Evolutionary conservation across 2,888 invertebrate species (phyloP).

Genomic region (Ectemnius continuus): DNA sequence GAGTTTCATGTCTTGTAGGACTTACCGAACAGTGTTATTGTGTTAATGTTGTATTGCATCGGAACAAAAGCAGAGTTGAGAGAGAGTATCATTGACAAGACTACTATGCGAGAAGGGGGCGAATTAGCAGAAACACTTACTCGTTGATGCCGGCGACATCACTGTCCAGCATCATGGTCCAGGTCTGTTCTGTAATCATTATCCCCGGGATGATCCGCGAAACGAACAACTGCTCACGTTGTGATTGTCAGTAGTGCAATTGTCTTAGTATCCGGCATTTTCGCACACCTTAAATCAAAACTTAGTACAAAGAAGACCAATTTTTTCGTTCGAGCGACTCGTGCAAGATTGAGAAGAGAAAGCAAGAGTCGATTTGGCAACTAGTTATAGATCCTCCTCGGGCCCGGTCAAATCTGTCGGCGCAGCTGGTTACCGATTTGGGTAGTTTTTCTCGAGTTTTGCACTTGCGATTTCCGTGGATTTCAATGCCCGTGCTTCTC

Average conservation of each 20-base stretch:
- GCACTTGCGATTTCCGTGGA: neutral
- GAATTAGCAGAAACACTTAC: conserved; percentile 64
- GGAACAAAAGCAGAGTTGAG: conserved; percentile 46
- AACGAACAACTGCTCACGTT: conserved; percentile 64
- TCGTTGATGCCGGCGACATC: conserved; percentile 76
- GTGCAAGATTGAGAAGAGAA: neutral
- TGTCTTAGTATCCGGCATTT: conserved; percentile 64
- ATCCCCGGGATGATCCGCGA: conserved; percentile 71
- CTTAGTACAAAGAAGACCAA: conserved; percentile 56
- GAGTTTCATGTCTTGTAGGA: conserved; percentile 26
- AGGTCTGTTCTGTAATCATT: conserved; percentile 78
- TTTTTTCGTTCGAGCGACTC: conserved; percentile 7
- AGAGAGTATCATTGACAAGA: neutral
- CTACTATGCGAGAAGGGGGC: conserved; percentile 6
- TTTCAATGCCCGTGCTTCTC: neutral
- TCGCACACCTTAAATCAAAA: conserved; percentile 63
- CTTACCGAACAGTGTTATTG: conserved; percentile 55
- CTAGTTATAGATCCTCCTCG: neutral
- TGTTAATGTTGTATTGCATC: conserved; percentile 53
- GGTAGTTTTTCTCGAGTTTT: neutral
- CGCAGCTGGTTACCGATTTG: too few species aligned
- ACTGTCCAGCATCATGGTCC: conserved; percentile 78
- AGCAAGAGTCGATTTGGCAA: neutral
- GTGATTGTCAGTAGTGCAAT: conserved; percentile 62
- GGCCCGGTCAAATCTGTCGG: neutral